phyloP scores from a whole-genome alignment of 2,797 vertebrate species.

The Scolopax rusticola region DNA sequence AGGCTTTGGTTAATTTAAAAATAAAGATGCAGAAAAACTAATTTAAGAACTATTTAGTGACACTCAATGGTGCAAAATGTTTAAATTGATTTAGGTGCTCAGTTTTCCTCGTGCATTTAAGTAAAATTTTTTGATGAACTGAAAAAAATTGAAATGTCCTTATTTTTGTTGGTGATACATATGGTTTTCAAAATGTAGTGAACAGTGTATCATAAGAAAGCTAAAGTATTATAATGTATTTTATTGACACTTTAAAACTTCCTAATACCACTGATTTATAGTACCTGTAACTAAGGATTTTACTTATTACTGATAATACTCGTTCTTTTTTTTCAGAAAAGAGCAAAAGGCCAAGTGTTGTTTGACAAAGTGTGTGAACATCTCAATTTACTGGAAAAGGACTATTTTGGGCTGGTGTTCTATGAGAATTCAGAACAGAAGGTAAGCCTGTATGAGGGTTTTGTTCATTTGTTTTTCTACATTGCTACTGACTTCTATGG shows the following conservation, averaged over 20 bases:
- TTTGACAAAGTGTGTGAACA: constrained; percentile 94
- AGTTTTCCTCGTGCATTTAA: background rate
- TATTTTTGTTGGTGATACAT: background rate
- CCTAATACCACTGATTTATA: rapidly evolving
- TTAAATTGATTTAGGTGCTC: background rate
- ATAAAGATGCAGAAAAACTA: background rate
- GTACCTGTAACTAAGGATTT: background rate
- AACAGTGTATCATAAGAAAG: background rate
- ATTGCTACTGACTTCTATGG: background rate
- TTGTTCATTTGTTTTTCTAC: background rate
- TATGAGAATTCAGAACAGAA: constrained; percentile 87
- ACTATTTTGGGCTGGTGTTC: constrained; percentile 93
- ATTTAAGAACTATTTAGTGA: background rate
- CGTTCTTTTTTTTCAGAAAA: constrained; percentile 82
- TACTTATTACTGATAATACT: background rate
- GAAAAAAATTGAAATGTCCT: background rate
- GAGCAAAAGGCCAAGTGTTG: constrained; percentile 90
- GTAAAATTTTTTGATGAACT: background rate
- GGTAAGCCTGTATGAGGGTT: constrained; percentile 73
- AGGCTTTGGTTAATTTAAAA: background rate
- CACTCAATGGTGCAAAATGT: background rate
- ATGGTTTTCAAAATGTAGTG: background rate
- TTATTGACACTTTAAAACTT: background rate
- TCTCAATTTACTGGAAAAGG: constrained; percentile 96
- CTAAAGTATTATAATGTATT: background rate